Conservation (phyloP, 2,113 vertebrate species). For the Meles meles region DNA sequence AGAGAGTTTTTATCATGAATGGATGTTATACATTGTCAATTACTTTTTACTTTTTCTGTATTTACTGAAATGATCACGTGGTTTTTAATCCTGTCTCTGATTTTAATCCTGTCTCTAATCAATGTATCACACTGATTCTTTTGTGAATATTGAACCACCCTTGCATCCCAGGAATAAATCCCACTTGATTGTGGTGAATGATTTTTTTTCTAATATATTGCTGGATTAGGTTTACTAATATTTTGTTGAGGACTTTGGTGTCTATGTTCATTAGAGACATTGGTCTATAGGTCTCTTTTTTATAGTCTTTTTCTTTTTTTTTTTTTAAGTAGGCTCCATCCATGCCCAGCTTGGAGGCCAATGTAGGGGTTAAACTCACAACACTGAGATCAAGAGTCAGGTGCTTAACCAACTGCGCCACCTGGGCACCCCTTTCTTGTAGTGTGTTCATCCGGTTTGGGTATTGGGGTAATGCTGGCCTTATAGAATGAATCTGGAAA, state of each 20-base stretch:
- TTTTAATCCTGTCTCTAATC: background rate
- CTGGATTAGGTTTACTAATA: background rate
- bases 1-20: background rate
- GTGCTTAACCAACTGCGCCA: background rate
- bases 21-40: background rate
- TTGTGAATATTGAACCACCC: background rate
- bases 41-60: background rate
- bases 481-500: background rate
- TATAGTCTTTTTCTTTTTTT: background rate
- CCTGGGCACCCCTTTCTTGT: background rate
- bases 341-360: background rate
- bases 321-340: background rate
- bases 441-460: background rate
- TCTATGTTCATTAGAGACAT: background rate
- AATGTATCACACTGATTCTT: background rate
- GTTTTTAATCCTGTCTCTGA: background rate
- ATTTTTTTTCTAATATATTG: background rate
- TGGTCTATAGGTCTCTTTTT: background rate
- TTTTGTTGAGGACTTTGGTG: background rate
- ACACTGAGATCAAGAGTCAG: background rate
- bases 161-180: background rate
- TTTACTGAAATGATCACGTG: background rate
- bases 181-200: background rate
- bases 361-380: background rate
- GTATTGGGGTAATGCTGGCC: background rate